Conservation (phyloP, 1,140 invertebrate genomes). For the Ladona fulva region DNA sequence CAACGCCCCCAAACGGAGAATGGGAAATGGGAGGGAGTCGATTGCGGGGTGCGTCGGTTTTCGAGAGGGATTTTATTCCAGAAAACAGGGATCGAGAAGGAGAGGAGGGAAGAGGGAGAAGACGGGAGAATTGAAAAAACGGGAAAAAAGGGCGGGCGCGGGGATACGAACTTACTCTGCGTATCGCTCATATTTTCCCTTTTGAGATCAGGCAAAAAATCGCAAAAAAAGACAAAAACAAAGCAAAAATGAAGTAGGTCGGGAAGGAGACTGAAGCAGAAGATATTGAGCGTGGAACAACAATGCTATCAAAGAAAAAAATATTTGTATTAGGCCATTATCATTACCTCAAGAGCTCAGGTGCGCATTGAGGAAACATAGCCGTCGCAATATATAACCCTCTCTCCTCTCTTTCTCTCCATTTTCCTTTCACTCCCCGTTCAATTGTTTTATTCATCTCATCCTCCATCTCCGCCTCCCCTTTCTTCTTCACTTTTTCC, state of each 20-base stretch:
- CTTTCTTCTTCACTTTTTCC: neutral
- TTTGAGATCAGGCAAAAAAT: neutral
- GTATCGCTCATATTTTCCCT: too few relatives aligned
- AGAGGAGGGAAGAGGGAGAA: neutral
- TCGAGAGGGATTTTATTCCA: neutral
- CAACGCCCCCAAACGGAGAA: neutral
- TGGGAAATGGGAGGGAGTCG: neutral
- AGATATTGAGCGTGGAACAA: neutral
- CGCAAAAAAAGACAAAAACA: neutral
- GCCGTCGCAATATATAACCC: neutral
- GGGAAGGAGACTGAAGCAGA: neutral
- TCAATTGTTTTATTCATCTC: neutral
- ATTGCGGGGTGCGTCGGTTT: neutral
- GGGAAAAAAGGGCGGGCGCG: too few relatives aligned
- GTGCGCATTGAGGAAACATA: neutral
- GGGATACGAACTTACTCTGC: too few relatives aligned
- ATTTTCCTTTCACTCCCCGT: neutral
- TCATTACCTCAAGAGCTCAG: neutral
- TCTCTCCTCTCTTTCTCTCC: neutral
- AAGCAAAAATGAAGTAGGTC: neutral
- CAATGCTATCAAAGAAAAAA: slow-evolving; percentile 10
- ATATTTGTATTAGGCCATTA: slow-evolving; percentile 10
- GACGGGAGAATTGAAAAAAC: neutral
- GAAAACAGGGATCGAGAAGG: neutral
- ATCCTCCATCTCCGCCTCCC: neutral